A percentile compares a stretch with the other conserved stretches of the same genome.
phyloP scores from a whole-genome alignment of 1,140 invertebrate genomes.

The Oncopodura yosiiana region DNA sequence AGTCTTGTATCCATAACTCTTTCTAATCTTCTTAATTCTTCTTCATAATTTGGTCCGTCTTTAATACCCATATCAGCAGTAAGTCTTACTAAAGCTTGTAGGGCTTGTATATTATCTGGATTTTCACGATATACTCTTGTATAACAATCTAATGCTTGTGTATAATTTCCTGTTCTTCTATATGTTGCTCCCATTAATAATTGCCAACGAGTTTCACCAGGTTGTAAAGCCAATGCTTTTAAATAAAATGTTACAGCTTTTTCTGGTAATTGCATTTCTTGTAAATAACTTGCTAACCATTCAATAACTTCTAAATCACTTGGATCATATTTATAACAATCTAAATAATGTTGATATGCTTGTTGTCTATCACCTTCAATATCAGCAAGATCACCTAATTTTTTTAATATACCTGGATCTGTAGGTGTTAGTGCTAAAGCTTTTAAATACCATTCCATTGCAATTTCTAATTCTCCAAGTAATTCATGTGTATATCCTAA shows the following conservation, averaged over 20 bases:
- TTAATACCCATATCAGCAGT: conserved; percentile 72
- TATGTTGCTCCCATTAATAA: conserved; percentile 75
- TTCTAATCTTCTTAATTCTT: conserved; percentile 72
- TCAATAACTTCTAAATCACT: conserved; percentile 80
- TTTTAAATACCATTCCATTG: conserved; percentile 73
- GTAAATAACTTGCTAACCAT: conserved; percentile 84
- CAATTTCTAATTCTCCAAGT: conserved; percentile 63
- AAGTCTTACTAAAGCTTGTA: conserved; percentile 71
- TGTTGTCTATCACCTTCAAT: conserved; percentile 77
- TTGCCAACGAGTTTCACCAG: conserved; percentile 72
- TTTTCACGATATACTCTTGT: conserved; percentile 42
- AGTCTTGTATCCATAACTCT: conserved; percentile 55
- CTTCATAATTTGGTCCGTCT: conserved; percentile 64
- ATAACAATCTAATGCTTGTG: conserved; percentile 68
- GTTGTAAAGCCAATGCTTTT: conserved; percentile 75
- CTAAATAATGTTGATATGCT: conserved; percentile 78
- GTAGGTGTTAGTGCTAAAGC: conserved; percentile 70
- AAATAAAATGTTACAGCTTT: conserved; percentile 83
- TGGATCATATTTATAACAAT: conserved; percentile 81
- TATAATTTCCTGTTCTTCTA: conserved; percentile 70
- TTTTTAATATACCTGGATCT: conserved; percentile 70
- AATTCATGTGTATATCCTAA: conserved; percentile 71
- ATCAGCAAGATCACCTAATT: conserved; percentile 76
- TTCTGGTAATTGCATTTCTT: conserved; percentile 79
- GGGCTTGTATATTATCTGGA: conserved; percentile 41